Conservation (phyloP, 2,113 vertebrate genomes). For the Danionella cerebrum region DNA sequence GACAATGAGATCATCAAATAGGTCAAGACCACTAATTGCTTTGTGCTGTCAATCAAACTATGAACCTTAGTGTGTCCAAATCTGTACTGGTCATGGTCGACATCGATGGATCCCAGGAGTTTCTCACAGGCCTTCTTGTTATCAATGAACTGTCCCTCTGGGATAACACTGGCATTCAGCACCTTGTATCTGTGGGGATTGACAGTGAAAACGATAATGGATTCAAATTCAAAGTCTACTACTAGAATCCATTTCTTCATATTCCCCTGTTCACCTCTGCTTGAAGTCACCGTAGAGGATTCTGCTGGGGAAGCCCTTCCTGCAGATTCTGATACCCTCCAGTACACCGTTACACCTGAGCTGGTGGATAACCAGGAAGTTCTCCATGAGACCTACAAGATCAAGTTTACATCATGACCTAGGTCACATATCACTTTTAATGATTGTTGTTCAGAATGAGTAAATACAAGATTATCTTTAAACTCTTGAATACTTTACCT, state of each 20-base stretch:
- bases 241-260: background rate
- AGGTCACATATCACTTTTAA: background rate
- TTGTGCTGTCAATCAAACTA: background rate
- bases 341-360: slow-evolving; percentile 43
- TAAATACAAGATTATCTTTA: background rate
- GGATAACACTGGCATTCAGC: slow-evolving; percentile 48
- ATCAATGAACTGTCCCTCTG: slow-evolving; percentile 46
- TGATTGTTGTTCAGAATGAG: background rate
- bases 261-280: slow-evolving; percentile 14
- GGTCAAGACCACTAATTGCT: background rate
- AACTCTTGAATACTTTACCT: slow-evolving; percentile 7
- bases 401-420: background rate
- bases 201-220: background rate
- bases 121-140: slow-evolving; percentile 46
- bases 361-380: slow-evolving; percentile 41
- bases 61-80: slow-evolving; percentile 51
- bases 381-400: slow-evolving; percentile 36
- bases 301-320: slow-evolving; percentile 39
- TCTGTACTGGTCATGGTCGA: slow-evolving; percentile 43
- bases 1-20: too few species aligned
- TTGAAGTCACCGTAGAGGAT: slow-evolving; percentile 41
- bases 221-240: background rate
- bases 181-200: slow-evolving; percentile 40
- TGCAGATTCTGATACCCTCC: slow-evolving; percentile 42
- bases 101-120: slow-evolving; percentile 42